Percentiles rank a stretch among this genome's conserved stretches.
phyloP scores from a whole-genome alignment of 1,140 invertebrate species.

The Dendrolimus kikuchii region DNA sequence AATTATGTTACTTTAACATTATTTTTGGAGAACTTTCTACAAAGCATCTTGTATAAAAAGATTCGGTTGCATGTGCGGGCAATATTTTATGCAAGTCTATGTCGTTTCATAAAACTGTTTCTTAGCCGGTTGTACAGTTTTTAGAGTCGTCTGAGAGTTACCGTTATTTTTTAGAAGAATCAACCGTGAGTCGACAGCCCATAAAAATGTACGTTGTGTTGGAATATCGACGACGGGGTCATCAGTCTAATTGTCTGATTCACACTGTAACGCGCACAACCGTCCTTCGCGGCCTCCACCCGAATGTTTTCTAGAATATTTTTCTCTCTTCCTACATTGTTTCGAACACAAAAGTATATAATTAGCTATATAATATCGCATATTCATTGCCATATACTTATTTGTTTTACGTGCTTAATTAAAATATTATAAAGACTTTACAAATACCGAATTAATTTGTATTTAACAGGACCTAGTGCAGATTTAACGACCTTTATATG shows the following conservation, averaged over 20 bases:
- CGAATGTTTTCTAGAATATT: no score
- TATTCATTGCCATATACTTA: no score
- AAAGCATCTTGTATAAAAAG: no score
- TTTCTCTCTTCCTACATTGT: no score
- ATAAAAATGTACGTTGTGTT: constrained; percentile 21
- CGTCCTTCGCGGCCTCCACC: not conserved
- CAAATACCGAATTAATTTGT: constrained; percentile 6
- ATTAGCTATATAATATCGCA: no score
- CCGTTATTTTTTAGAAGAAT: constrained; percentile 46
- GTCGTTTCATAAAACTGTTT: constrained; percentile 13
- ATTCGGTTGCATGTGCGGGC: no score
- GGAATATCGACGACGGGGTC: constrained; percentile 31
- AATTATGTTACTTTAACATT: no score
- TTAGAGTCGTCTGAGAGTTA: constrained; percentile 23
- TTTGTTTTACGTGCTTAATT: no score
- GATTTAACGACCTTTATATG: constrained; percentile 35
- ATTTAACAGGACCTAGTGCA: constrained; percentile 21
- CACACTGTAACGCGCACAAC: constrained; percentile 25
- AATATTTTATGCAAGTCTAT: not conserved
- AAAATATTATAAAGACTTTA: not conserved
- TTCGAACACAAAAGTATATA: no score
- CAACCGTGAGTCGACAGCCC: constrained; percentile 20
- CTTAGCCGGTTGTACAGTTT: constrained; percentile 23
- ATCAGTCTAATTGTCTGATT: constrained; percentile 49
- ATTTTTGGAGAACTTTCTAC: no score